Evolutionary conservation across 1,140 invertebrate species (phyloP).

Genomic region (Hylaeus volcanicus): DNA sequence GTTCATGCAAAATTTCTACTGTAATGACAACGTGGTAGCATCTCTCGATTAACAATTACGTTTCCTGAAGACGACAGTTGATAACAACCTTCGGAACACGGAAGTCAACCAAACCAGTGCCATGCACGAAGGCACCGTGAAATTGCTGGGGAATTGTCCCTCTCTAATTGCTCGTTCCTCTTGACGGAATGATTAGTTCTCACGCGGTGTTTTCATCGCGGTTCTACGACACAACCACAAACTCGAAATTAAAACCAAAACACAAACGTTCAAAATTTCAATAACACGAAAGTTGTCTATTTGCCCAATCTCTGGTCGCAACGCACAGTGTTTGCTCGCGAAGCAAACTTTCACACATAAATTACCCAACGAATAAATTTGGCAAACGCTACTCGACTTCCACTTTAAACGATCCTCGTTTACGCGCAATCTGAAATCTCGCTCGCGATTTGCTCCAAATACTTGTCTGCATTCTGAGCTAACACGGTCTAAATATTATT

Average conservation of each 20-base stretch:
- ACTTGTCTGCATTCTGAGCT: neutral
- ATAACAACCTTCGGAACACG: slow-evolving; percentile 48
- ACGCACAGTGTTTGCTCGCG: neutral
- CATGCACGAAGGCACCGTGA: slow-evolving; percentile 55
- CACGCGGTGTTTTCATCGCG: neutral
- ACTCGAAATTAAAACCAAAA: no score
- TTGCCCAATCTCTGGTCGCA: no score
- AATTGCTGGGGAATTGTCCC: slow-evolving; percentile 45
- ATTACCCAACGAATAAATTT: neutral
- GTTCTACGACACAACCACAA: neutral
- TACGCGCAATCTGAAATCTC: neutral
- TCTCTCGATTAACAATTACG: slow-evolving; percentile 45
- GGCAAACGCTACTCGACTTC: neutral
- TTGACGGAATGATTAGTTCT: slow-evolving; percentile 7
- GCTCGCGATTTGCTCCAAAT: neutral
- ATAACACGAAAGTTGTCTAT: no score
- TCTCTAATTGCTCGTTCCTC: slow-evolving; percentile 34
- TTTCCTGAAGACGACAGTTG: slow-evolving; percentile 24
- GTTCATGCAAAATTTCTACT: neutral
- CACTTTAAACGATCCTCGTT: neutral
- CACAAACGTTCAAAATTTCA: no score
- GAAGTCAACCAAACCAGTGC: slow-evolving; percentile 41
- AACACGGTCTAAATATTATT: neutral
- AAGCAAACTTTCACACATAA: neutral
- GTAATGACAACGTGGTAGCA: neutral